Evolutionary conservation across 2,888 invertebrate genomes (phyloP).

Genomic region (Parapristionchus giblindavisi): DNA sequence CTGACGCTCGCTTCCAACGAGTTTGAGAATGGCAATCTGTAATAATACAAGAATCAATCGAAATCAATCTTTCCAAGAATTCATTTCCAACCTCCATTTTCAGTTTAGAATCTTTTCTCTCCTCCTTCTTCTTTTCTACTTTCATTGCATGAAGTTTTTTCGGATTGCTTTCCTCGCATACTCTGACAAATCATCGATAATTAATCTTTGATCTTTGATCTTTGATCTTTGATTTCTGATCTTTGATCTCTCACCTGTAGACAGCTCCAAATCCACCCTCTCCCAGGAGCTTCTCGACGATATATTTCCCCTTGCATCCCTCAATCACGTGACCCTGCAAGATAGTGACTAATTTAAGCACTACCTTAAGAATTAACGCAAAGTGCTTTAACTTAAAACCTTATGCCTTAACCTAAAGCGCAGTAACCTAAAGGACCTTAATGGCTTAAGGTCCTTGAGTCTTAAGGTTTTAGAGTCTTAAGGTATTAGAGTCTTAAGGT

Average conservation of each 20-base stretch:
- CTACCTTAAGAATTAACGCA: too few relatives aligned
- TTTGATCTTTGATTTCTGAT: background rate
- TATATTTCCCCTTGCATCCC: constrained; percentile 46
- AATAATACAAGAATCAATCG: background rate
- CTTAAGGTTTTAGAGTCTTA: too few relatives aligned
- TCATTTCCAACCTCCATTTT: constrained; percentile 67
- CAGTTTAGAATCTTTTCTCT: constrained; percentile 57
- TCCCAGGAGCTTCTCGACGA: constrained; percentile 53
- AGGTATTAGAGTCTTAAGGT: too few relatives aligned
- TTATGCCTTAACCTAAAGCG: too few relatives aligned
- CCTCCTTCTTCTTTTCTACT: constrained; percentile 60
- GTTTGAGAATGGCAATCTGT: constrained; percentile 58
- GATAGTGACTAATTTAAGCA: too few relatives aligned
- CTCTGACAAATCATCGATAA: background rate
- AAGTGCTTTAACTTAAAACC: too few relatives aligned
- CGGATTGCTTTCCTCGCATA: constrained; percentile 12
- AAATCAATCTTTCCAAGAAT: background rate
- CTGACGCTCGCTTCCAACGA: constrained; percentile 45
- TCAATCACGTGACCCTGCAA: too few relatives aligned
- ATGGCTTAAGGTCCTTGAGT: too few relatives aligned
- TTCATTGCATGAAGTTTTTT: constrained; percentile 57
- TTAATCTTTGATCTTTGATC: background rate
- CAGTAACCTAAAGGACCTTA: too few relatives aligned
- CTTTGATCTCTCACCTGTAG: constrained; percentile 40
- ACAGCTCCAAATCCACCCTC: constrained; percentile 64